Evolutionary conservation across 2,888 invertebrate genomes (phyloP).

Genomic region (Melanargia galathea): DNA sequence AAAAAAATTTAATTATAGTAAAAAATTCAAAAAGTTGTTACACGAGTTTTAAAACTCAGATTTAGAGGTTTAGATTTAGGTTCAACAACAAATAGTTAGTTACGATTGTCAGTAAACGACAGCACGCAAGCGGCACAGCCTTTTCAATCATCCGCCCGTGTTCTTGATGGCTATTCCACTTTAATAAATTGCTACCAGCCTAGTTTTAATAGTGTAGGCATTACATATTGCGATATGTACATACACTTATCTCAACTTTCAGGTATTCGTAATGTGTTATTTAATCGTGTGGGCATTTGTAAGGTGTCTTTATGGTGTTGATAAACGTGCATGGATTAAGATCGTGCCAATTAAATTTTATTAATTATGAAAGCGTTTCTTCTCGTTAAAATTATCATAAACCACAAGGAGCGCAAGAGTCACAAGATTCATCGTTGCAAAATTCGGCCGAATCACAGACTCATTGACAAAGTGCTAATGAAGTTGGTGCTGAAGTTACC

Average conservation of each 20-base stretch:
- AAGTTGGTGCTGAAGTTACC: no score
- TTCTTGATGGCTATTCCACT: slow-evolving; percentile 20
- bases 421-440: no score
- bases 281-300: slow-evolving; percentile 6
- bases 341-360: slow-evolving; percentile 3
- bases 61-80: not conserved
- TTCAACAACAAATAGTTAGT: not conserved
- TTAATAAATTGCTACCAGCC: slow-evolving; percentile 28
- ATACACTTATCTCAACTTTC: slow-evolving; percentile 4
- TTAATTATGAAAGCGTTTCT: not conserved
- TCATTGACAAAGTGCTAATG: no score
- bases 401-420: no score
- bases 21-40: no score
- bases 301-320: slow-evolving; percentile 3
- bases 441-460: no score
- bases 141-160: slow-evolving; percentile 35
- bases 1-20: no score
- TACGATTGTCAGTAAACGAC: slow-evolving; percentile 21
- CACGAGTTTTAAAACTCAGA: no score
- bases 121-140: slow-evolving; percentile 21
- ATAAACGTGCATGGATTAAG: not conserved
- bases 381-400: no score
- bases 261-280: slow-evolving; percentile 18
- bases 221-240: slow-evolving; percentile 14
- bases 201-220: slow-evolving; percentile 26